These are phyloP conservation scores for Caenorhabditis remanei DNA, from an alignment of 1,140 invertebrate species.

Conservation along the genomic window DNA sequence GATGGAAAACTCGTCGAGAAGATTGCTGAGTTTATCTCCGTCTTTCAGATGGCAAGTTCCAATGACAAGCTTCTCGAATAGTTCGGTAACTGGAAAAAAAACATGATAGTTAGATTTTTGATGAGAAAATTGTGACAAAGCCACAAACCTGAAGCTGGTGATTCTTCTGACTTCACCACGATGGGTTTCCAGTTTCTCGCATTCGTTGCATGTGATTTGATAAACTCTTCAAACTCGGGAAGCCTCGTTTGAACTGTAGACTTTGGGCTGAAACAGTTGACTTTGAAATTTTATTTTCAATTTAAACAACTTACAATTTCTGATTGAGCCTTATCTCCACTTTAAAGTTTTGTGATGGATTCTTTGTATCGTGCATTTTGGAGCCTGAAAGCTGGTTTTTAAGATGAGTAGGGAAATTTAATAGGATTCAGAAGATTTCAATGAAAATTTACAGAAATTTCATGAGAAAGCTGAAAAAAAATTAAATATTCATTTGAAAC, in stretches of 20 bases:
- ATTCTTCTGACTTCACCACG: background rate
- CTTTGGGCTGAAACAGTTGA: background rate
- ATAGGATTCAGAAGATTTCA: no score
- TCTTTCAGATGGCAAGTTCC: background rate
- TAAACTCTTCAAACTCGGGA: background rate
- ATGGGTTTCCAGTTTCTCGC: conserved; percentile 30
- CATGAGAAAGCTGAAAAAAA: background rate
- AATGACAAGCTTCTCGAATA: conserved; percentile 43
- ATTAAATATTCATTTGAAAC: background rate
- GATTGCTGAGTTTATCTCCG: conserved; percentile 33
- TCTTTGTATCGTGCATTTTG: background rate
- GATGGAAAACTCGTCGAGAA: conserved; percentile 56
- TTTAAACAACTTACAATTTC: conserved; percentile 58
- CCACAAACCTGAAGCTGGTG: no score
- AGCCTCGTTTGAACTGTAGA: background rate
- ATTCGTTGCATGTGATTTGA: background rate
- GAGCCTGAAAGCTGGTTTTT: background rate
- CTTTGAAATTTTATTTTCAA: background rate
- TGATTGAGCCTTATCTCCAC: conserved; percentile 55
- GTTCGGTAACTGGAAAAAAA: background rate
- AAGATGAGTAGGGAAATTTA: no score
- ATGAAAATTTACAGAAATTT: background rate
- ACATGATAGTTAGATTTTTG: background rate
- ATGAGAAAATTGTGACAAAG: background rate
- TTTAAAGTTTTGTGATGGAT: background rate